A percentile compares a stretch with the other conserved stretches of the same genome.
phyloP scores from a whole-genome alignment of 2,113 vertebrate genomes.

The Naja naja region DNA sequence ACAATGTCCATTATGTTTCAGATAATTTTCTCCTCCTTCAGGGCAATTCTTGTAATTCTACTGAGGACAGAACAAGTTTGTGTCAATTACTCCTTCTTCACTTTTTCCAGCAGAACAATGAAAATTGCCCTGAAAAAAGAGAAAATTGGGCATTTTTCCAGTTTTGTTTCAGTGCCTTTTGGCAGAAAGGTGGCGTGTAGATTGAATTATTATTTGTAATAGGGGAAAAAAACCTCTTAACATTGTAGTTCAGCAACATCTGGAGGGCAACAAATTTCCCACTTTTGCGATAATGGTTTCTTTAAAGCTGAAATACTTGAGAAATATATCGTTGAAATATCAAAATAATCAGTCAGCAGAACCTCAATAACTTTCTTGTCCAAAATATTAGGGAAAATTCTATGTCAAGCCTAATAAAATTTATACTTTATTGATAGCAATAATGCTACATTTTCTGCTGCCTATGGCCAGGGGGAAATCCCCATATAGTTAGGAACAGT shows the following conservation, averaged over 20 bases:
- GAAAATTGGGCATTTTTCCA: neutral
- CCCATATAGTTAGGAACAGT: conserved; percentile 14
- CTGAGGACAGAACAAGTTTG: neutral
- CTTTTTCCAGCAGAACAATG: neutral
- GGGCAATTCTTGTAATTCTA: neutral
- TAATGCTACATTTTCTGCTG: conserved; percentile 32
- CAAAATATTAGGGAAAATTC: conserved; percentile 41
- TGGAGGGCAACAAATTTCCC: neutral
- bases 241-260: neutral
- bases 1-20: neutral
- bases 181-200: neutral
- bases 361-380: conserved; percentile 45
- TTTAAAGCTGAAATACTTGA: conserved; percentile 52
- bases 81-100: neutral
- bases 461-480: neutral
- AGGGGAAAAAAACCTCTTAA: neutral
- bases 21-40: neutral
- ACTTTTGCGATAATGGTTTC: conserved; percentile 33
- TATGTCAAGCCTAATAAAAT: conserved; percentile 38
- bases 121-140: neutral
- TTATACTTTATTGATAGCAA: conserved; percentile 29
- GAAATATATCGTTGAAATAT: conserved; percentile 38
- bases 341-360: conserved; percentile 48
- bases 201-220: neutral
- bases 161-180: neutral